Evolutionary conservation across 2,113 vertebrate species (phyloP), one percentile per base, ranked within the genome.

Genomic region (Rhombomys opimus): DNA sequence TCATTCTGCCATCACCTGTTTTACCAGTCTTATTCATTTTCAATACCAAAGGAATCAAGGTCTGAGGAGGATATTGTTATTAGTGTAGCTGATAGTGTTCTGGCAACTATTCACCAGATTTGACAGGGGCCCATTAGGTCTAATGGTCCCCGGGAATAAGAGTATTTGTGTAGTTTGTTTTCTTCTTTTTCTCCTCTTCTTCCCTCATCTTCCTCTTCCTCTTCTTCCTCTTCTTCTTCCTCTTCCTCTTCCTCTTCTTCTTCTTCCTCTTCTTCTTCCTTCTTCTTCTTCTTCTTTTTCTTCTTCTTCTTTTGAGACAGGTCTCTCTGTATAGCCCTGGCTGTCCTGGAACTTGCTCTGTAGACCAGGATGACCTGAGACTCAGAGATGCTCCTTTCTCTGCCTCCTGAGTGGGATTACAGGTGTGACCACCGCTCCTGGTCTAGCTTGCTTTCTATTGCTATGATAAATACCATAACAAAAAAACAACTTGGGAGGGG

Each of bases 181-280:
- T 63, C n/a, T 38, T 63, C 25, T 27, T 63, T 27, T 63, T 13
- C 32, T n/a, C 15, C 15, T 80, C n/a, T 22, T 76, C n/a, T 18
- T 22, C n/a, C n/a, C 6, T 32, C 30, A 12, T 2, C 15, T 18
- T 1, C 35, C 13, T 35, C 2, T 3, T 35, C 17, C 15, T 8
- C 8, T 17, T 3, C 35, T 17, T 8, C 13, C 8, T 18, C 11
- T 38, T 65, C 63, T 3, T 10, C 32, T 5, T 32, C 12, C 8
- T n/a, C 30, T 10, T 14, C 65, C 27, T 30, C 41, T 4, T n/a
- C n/a, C n/a, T n/a, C n/a, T n/a, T n/a, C n/a, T n/a, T n/a, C 41
- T 4, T 46, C 41, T 4, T 46, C 46, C 46, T 46, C 46, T 5
- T 46, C 9, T 2, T 38, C 32, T 8, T 14, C 67, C 27, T 30